Base-by-base conservation (phyloP, 1,140 invertebrate species). In the Zaprionus taronus region DNA sequence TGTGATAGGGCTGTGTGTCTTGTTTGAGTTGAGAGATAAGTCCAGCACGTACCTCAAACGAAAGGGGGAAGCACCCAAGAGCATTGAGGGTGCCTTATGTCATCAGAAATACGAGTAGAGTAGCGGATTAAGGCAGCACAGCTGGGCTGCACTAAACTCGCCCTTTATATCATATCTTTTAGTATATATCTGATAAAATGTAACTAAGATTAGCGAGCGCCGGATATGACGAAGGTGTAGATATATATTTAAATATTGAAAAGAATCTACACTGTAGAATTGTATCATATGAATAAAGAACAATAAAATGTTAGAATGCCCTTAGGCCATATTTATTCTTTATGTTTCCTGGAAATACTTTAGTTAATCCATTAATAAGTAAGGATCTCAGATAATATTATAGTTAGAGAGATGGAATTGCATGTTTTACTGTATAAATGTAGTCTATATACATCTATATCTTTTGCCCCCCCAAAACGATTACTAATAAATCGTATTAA, bases 11-110 rank as follows among this genome's bases (percentile, higher is more conserved):
- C 31, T 60, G 11, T 24, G 14, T 34, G n/a, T 44, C 24, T 34
- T 34, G 4, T 49, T n/a, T 56, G 6, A 34, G 26, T 58, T 44
- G 9, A 56, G 58, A 63, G 62, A 71, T 51, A 31, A 44, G 26
- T 26, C 11, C 14, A 15, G 17, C 36, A 17, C 22, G 20, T 24
- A 5, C 12, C n/a, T n/a, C 12, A 41, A 7, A 41, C 12, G 7
- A 22, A 5, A 11, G 38, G 22, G 70, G 53, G 44, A 61, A 73
- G 60, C 5, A 51, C 28, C 53, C 4, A 11, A 22, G 47, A 12
- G 31, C 24, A 24, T 4, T 15, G 9, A 5, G 22, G 17, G 15
- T 64, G 6, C 7, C 41, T 47, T 47, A 47, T 47, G n/a, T 47
- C 41, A 47, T 47, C 41, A 47, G 41, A 44, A 17, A 17, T 44